Percentiles rank a stretch among this genome's conserved stretches.
These are phyloP conservation scores for Apodemia zela DNA, from an alignment of 2,888 invertebrate genomes.

Conservation along the genomic window DNA sequence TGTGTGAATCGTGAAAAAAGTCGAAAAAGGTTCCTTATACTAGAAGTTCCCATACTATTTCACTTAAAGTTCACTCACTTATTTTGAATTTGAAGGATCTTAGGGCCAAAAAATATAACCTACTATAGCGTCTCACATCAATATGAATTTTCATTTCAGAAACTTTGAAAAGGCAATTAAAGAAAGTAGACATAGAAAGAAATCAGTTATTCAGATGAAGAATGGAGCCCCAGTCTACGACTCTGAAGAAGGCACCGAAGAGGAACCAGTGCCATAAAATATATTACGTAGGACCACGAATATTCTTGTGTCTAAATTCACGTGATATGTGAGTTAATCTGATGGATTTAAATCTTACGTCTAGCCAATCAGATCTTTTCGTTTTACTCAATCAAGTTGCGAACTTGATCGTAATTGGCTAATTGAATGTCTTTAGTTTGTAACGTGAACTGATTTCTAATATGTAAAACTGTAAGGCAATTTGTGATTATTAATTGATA, in stretches of 20 bases:
- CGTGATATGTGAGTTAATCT: not conserved
- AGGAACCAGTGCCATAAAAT: constrained; percentile 82
- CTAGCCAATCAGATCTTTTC: not conserved
- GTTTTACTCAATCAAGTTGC: not conserved
- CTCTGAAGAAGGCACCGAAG: constrained; percentile 83
- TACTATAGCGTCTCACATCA: not conserved
- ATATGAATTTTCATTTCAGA: constrained; percentile 41
- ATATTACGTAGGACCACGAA: constrained; percentile 38
- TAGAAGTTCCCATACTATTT: not conserved
- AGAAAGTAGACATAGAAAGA: constrained; percentile 78
- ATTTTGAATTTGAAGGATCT: no score
- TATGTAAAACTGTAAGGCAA: constrained; percentile 23
- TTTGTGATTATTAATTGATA: constrained; percentile 59
- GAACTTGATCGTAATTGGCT: constrained; percentile 4
- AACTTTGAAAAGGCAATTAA: constrained; percentile 72
- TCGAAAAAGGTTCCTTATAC: no score
- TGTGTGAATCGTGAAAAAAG: no score
- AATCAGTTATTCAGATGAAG: constrained; percentile 80
- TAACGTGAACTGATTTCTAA: not conserved
- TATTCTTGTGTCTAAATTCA: constrained; percentile 6
- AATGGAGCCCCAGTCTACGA: constrained; percentile 78
- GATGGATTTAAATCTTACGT: not conserved
- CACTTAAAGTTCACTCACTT: no score
- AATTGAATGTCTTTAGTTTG: not conserved
- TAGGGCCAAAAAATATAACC: no score